Evolutionary conservation across 2,888 invertebrate species (phyloP), one percentile per base, ranked within the genome.

Genomic region (Drosophila stalkeri): DNA sequence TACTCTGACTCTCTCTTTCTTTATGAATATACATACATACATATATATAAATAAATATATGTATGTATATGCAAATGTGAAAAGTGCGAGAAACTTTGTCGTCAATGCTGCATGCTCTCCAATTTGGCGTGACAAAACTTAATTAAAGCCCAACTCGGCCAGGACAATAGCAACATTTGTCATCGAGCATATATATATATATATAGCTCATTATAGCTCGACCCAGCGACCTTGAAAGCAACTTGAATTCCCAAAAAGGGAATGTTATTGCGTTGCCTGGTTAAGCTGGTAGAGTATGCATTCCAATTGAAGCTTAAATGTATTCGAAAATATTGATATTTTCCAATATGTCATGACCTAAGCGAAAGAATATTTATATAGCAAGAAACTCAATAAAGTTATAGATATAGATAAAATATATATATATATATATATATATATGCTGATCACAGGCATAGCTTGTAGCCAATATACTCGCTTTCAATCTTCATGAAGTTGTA

Each of bases 91-190:
- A 64, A 80, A 80, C 62, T 76, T 78, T 76, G 54, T 56, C 67
- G 46, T 65, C 73, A 76, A 68, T 69, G 60, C 46, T 66, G 63
- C 56, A 51, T 64, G 74, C 52, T 69, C 64, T 61, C 64, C 70
- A 62, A 79, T 70, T 81, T 73, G 67, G 60, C 78, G 79, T 81
- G 81, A 79, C 81, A 77, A 74, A 79, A 76, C 76, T 63, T 79
- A 81, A 79, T 81, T 74, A 79, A 79, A 74, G 49, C 55, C 49
- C 70, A 47, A 33, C 35, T 41, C 55, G 41, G 18, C 54, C 55
- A 69, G 62, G 44, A 66, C 61, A 59, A 52, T 61, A 56, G 54
- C 27, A 41, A n/a, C 69, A 73, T 73, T 76, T 76, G 69, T 76
- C 75, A 75, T 66, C 61, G 47, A 64, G 4, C 63, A 60, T 59